These are phyloP conservation scores for Malthinus flaveolus DNA, from an alignment of 2,888 invertebrate species.

Conservation along the genomic window DNA sequence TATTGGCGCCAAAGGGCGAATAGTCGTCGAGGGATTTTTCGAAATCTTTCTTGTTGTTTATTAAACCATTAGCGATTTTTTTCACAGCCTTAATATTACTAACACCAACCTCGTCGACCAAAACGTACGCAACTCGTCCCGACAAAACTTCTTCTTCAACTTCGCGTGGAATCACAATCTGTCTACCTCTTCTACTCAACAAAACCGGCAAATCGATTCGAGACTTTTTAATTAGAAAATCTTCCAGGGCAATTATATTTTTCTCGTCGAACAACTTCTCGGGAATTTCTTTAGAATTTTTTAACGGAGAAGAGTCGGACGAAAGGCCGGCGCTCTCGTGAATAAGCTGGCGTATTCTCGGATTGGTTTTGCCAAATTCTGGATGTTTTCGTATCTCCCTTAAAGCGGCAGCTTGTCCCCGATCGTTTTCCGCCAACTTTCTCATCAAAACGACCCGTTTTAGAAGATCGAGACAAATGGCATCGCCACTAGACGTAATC, in stretches of 20 bases:
- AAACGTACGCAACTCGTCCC: slow-evolving; percentile 74
- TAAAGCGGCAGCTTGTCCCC: slow-evolving; percentile 64
- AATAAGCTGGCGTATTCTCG: slow-evolving; percentile 69
- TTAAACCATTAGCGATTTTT: slow-evolving; percentile 63
- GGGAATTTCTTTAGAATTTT: slow-evolving; percentile 73
- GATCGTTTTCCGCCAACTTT: slow-evolving; percentile 69
- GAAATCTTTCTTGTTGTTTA: slow-evolving; percentile 37
- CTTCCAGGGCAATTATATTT: slow-evolving; percentile 72
- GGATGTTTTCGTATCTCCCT: slow-evolving; percentile 67
- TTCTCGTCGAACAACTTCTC: slow-evolving; percentile 66
- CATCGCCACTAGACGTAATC: slow-evolving; percentile 61
- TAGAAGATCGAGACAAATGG: slow-evolving; percentile 66
- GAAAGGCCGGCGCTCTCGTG: slow-evolving; percentile 71
- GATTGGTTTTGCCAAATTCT: slow-evolving; percentile 69
- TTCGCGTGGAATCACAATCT: slow-evolving; percentile 77
- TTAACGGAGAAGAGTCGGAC: slow-evolving; percentile 53
- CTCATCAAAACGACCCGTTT: slow-evolving; percentile 71
- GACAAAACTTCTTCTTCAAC: slow-evolving; percentile 73
- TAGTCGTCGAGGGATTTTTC: slow-evolving; percentile 46
- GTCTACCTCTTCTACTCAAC: slow-evolving; percentile 73
- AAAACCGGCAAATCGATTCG: slow-evolving; percentile 65
- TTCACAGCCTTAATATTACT: slow-evolving; percentile 76
- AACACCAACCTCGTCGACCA: slow-evolving; percentile 76
- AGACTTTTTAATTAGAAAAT: slow-evolving; percentile 66
- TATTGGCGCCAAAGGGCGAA: slow-evolving; percentile 35